phyloP scores from a whole-genome alignment of 2,113 vertebrate species.

The Heterocephalus glaber region DNA sequence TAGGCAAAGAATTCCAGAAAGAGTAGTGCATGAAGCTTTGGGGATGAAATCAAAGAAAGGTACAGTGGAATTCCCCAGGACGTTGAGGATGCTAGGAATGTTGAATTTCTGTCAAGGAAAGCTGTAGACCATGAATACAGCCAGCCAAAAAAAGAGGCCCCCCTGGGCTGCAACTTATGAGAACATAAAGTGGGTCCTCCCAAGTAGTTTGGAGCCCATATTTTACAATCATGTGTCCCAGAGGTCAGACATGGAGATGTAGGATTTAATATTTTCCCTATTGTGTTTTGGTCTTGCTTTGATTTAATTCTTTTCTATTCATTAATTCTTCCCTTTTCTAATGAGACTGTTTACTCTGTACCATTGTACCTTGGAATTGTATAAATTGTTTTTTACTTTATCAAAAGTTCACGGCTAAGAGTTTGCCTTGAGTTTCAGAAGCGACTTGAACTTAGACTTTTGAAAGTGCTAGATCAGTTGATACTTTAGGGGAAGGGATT shows the following conservation, averaged over 20 bases:
- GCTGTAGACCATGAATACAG: neutral
- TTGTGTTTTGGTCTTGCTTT: neutral
- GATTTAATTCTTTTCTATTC: neutral
- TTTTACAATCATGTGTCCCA: neutral
- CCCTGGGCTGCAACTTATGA: neutral
- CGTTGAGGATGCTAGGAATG: neutral
- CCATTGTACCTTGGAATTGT: neutral
- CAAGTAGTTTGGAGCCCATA: neutral
- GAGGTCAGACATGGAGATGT: neutral
- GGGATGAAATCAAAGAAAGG: neutral
- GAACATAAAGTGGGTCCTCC: neutral
- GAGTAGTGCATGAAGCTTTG: neutral
- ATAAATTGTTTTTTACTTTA: neutral
- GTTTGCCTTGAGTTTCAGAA: neutral
- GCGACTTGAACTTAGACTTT: neutral
- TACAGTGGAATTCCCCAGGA: neutral
- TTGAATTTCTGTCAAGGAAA: neutral
- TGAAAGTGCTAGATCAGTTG: neutral
- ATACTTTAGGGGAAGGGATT: neutral
- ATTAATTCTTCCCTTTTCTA: neutral
- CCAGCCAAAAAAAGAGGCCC: neutral
- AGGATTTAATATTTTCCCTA: neutral
- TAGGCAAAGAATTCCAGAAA: neutral
- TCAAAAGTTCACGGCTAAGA: neutral
- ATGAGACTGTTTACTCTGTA: neutral